Base-by-base conservation (phyloP, 1,140 invertebrate genomes). In the Aporrectodea caliginosa region DNA sequence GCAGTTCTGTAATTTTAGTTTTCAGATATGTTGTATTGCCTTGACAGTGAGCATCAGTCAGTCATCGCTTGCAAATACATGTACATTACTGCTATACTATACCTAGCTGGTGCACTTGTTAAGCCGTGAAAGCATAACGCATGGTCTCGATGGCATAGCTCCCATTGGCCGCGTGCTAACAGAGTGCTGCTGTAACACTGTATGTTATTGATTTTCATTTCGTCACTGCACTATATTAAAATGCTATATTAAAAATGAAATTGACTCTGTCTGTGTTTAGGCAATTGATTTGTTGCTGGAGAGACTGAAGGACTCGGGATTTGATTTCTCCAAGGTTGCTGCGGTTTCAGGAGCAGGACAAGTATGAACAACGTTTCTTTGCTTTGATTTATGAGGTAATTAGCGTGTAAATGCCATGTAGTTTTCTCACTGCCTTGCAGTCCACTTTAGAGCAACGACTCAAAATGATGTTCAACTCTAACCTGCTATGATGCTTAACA, bases 221-320 rank as follows among this genome's bases (percentile, higher is more conserved):
- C n/a, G 27, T 29, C n/a, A 27, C 70, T 72, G 6, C 14, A 12
- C 27, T 14, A 12, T 6, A 72, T 72, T 27, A 72, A 32, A 12
- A 72, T 14, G 6, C 2, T 29, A 72, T 27, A 27, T 29, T 14
- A 12, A 29, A 14, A 6, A n/a, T 29, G 14, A 12, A 29, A 72
- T 12, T 72, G 14, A 72, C 27, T 2, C 70, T 72, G 70, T 72
- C n/a, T n/a, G n/a, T n/a, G n/a, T 72, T 6, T 75, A 87, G 89
- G 95, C 96, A 0, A 85, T 98, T 31, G 97, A 98, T 85, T 92
- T 98, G 87, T 90, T 98, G 0, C 89, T 99, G 85, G 94, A 97
- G 84, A 91, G 92, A 82, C 89, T 98, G 22, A 91, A 93, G 71
- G 90, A 81, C 29, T 91, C 91, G 75, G 94, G 93, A 29, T 92